Evolutionary conservation across 2,113 vertebrate genomes (phyloP).

Genomic region (Hippocampus comes): DNA sequence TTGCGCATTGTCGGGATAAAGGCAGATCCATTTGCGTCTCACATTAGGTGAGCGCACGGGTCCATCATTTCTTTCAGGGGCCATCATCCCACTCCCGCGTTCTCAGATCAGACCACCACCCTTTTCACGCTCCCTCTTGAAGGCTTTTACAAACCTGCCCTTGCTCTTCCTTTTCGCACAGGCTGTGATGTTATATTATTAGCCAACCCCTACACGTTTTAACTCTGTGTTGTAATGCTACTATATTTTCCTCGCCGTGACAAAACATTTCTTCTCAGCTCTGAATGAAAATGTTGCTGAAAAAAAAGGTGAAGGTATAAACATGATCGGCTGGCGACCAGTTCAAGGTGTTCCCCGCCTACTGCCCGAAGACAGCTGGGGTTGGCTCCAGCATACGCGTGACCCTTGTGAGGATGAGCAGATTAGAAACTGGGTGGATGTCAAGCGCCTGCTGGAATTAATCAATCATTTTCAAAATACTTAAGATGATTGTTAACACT

Average conservation of each 20-base stretch:
- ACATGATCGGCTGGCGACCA: too few relatives aligned
- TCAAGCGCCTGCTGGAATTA: too few relatives aligned
- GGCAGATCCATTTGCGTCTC: constrained; percentile 51
- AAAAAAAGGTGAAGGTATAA: too few relatives aligned
- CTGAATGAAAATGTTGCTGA: not conserved
- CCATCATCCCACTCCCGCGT: constrained; percentile 15
- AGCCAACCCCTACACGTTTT: not conserved
- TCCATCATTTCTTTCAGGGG: constrained; percentile 38
- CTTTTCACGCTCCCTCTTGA: constrained; percentile 16
- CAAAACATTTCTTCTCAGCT: not conserved
- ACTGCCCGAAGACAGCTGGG: too few relatives aligned
- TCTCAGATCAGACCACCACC: not conserved
- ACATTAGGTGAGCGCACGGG: constrained; percentile 39
- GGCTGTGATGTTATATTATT: not conserved
- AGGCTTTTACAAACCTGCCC: constrained; percentile 9
- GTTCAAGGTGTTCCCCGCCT: too few relatives aligned
- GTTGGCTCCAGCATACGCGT: too few relatives aligned
- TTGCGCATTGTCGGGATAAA: constrained; percentile 46
- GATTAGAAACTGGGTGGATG: too few relatives aligned
- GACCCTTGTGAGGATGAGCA: too few relatives aligned
- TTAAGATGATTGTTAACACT: too few relatives aligned
- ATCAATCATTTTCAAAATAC: too few relatives aligned
- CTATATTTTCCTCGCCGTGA: not conserved
- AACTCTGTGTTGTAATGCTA: not conserved
- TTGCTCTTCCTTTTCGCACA: not conserved